Conservation (phyloP, 2,113 vertebrate species). For the Bubo bubo region DNA sequence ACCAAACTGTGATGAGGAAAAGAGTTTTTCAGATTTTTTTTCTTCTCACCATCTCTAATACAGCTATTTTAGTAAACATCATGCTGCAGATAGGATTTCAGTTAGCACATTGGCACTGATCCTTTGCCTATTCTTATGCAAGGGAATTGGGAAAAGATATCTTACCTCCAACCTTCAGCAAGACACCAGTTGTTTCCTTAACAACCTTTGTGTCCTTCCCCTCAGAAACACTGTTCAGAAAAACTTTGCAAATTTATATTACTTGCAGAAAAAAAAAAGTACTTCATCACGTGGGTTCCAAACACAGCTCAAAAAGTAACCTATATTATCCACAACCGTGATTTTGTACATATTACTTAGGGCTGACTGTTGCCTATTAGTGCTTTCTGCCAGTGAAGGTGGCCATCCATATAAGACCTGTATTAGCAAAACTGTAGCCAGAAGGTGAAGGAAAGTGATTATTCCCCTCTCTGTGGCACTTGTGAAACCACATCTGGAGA, state of each 20-base stretch:
- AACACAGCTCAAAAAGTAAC: not conserved
- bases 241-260: not conserved
- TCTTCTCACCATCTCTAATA: not conserved
- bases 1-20: not conserved
- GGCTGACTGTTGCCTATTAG: not conserved
- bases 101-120: not conserved
- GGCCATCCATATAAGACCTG: accelerated
- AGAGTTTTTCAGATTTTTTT: not conserved
- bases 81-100: not conserved
- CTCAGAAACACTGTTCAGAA: not conserved
- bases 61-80: not conserved
- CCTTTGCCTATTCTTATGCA: not conserved
- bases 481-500: not conserved
- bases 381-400: not conserved
- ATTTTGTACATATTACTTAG: not conserved
- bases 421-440: accelerated
- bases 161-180: not conserved
- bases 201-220: not conserved
- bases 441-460: not conserved
- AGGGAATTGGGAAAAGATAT: not conserved
- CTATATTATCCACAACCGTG: not conserved
- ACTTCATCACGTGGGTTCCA: not conserved
- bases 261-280: not conserved
- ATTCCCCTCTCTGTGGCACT: not conserved
- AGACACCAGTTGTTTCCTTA: not conserved